Evolutionary conservation across 2,797 vertebrate species (phyloP), one percentile per base, ranked within the genome.

Genomic region (Linurgus olivaceus): DNA sequence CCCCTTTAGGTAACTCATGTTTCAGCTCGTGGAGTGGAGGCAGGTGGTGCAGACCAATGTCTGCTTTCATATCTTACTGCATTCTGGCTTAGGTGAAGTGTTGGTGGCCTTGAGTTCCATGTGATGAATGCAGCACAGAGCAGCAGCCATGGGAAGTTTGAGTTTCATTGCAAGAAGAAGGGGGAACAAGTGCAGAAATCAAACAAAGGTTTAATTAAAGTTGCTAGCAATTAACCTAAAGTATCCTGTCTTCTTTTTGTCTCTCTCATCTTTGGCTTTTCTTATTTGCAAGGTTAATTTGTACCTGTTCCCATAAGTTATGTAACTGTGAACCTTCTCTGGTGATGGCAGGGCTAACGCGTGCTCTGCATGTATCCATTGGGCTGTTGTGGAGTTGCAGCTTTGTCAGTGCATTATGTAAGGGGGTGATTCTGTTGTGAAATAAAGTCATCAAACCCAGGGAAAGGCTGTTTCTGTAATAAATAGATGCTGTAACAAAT

Each of bases 71-170:
- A 37, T 12, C 13, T 37, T 50, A 6, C 25, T 73, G 29, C 4
- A 26, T 62, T 78, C 59, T 50, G 33, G 4, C 14, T 78, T 65
- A 25, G 17, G 50, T 7, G 1, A 54, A 26, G 11, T 15, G 13
- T 13, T 62, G 29, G n/a, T 52, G 45, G n/a, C 47, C 50, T 68
- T 33, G 35, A 78, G 18, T n/a, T 33, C 14, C 18, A 8, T 17
- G 19, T 11, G 5, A 16, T 7, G 18, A 72, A 35, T 7, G 19
- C 16, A 42, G 33, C 0, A 0, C 23, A 37, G n/a, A 72, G 33
- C 3, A 42, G 72, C 9, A 26, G 11, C 8, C 0, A 0, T 14
- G 54, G 19, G 25, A 78, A 18, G 5, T 71, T 74, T 73, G 25
- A 20, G 20, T 72, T 77, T 47, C 40, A 44, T 2, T 4, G n/a